Evolutionary conservation across 2,797 vertebrate species (phyloP).

Genomic region (Enteromius afrohamiltoni): DNA sequence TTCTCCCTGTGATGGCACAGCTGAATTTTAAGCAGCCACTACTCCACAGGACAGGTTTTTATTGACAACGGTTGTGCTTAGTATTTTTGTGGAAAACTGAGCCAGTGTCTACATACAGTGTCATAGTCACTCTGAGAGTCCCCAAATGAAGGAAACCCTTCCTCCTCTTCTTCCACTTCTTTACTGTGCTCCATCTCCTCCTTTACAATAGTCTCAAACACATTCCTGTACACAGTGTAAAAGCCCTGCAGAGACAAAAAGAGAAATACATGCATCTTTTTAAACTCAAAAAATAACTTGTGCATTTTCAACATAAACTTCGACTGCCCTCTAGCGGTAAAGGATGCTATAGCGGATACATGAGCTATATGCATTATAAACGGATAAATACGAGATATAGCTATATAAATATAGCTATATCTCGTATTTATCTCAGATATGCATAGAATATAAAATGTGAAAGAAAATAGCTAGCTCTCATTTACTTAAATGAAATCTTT

Average conservation of each 20-base stretch:
- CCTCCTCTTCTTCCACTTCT: conserved; percentile 77
- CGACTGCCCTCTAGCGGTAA: conserved; percentile 39
- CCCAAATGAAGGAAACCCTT: conserved; percentile 89
- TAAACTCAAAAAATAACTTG: neutral
- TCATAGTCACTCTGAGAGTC: conserved; percentile 93
- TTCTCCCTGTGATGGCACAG: neutral
- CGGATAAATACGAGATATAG: neutral
- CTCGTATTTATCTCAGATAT: neutral
- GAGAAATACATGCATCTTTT: neutral
- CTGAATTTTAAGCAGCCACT: neutral
- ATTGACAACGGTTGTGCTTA: neutral
- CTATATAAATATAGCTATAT: too few species aligned
- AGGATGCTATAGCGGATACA: neutral
- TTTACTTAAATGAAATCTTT: neutral
- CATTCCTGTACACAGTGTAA: conserved; percentile 86
- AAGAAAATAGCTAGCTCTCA: neutral
- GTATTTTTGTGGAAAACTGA: neutral
- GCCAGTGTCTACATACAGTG: conserved; percentile 74
- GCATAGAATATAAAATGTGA: neutral
- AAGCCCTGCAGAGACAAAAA: conserved; percentile 83
- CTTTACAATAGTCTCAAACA: conserved; percentile 90
- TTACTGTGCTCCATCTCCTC: conserved; percentile 87
- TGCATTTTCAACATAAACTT: neutral
- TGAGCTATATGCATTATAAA: neutral
- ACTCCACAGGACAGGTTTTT: neutral